A percentile compares a stretch with the other conserved stretches of the same genome.
Conservation (phyloP, 1,140 invertebrate species). For the Marisa cornuarietis region DNA sequence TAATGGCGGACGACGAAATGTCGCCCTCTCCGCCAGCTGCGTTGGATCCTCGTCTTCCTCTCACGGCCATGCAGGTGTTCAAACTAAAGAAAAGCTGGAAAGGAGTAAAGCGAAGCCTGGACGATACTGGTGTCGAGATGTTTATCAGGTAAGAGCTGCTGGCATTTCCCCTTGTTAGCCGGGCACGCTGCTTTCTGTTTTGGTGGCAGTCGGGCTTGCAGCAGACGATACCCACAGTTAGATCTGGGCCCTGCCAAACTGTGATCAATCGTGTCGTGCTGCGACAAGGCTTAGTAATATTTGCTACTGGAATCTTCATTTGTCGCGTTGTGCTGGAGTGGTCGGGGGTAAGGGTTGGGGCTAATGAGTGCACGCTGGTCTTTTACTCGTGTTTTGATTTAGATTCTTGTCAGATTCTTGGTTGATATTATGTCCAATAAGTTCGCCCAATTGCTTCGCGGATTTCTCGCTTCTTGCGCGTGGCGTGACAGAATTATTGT, state of each 20-base stretch:
- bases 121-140: constrained; percentile 61
- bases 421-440: too few species aligned
- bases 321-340: not conserved
- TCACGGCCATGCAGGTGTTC: constrained; percentile 59
- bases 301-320: too few species aligned
- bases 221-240: too few species aligned
- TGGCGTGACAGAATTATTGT: not conserved
- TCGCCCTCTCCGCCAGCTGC: constrained; percentile 49
- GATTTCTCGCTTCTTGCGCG: constrained; percentile 2
- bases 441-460: too few species aligned
- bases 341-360: too few species aligned
- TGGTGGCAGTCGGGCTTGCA: not conserved
- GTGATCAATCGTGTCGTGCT: not conserved
- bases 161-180: not conserved
- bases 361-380: too few species aligned
- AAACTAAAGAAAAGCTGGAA: constrained; percentile 64
- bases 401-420: too few species aligned
- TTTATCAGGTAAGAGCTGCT: constrained; percentile 53
- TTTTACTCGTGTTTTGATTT: too few species aligned
- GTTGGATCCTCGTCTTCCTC: constrained; percentile 54
- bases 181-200: not conserved
- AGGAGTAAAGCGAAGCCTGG: constrained; percentile 60
- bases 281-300: not conserved
- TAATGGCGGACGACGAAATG: constrained; percentile 26
- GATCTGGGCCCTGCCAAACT: not conserved